phyloP scores from a whole-genome alignment of 2,888 invertebrate genomes.

The Zaprionus lineosus region DNA sequence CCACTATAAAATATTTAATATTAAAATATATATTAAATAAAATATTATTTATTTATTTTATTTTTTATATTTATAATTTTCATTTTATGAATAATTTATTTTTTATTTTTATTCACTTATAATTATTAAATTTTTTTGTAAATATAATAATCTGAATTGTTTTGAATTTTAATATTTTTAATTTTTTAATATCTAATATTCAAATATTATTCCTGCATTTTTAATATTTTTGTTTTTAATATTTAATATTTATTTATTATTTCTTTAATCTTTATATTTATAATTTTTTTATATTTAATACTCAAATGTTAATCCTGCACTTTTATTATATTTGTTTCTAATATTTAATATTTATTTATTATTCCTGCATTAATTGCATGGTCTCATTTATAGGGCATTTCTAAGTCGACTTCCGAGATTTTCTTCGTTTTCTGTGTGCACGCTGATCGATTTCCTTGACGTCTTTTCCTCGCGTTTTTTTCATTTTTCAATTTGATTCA shows the following conservation, averaged over 20 bases:
- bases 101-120: too few species aligned
- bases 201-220: background rate
- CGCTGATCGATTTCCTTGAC: slow-evolving; percentile 50
- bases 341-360: background rate
- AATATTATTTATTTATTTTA: too few species aligned
- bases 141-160: too few species aligned
- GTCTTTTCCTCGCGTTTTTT: slow-evolving; percentile 52
- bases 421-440: background rate
- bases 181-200: too few species aligned
- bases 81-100: too few species aligned
- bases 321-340: background rate
- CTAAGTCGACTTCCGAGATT: background rate
- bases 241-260: background rate
- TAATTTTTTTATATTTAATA: background rate
- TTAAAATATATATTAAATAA: too few species aligned
- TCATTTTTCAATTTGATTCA: slow-evolving; percentile 35
- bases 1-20: too few species aligned
- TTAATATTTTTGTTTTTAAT: background rate
- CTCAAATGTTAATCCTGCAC: too few species aligned
- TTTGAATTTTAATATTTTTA: too few species aligned
- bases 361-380: too few species aligned
- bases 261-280: background rate
- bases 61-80: too few species aligned
- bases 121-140: too few species aligned
- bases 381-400: slow-evolving; percentile 19